Percentiles rank a stretch among this genome's conserved stretches.
phyloP scores from a whole-genome alignment of 2,797 vertebrate species.

The Tiaroga cobitis region DNA sequence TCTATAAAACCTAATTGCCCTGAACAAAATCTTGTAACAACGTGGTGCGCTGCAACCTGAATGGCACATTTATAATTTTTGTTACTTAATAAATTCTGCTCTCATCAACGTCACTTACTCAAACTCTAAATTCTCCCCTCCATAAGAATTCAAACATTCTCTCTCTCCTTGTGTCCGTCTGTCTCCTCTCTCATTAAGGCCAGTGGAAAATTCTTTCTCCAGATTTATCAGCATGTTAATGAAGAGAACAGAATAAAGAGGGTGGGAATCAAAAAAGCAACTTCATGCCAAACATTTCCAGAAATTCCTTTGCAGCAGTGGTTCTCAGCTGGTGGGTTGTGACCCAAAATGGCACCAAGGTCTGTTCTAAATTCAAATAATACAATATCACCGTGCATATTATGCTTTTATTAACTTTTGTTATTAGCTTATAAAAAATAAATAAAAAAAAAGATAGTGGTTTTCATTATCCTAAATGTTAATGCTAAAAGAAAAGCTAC shows the following conservation, averaged over 20 bases:
- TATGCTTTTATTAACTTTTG: not conserved
- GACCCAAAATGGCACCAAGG: not conserved
- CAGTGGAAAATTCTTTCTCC: slow-evolving; percentile 68
- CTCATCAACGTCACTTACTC: slow-evolving; percentile 41
- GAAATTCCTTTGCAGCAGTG: slow-evolving; percentile 44
- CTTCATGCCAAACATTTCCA: slow-evolving; percentile 48
- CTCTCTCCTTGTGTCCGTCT: slow-evolving; percentile 3
- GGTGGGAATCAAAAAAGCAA: slow-evolving; percentile 51
- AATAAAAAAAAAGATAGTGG: not conserved
- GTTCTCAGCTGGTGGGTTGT: slow-evolving; percentile 1
- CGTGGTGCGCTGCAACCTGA: slow-evolving; percentile 58
- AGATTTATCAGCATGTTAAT: slow-evolving; percentile 59
- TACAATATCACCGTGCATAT: not conserved
- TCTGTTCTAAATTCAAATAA: slow-evolving; percentile 8
- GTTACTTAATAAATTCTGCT: slow-evolving; percentile 57
- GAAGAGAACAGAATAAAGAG: slow-evolving; percentile 54
- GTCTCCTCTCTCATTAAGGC: slow-evolving; percentile 60
- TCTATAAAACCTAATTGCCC: slow-evolving; percentile 74
- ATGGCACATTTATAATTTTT: slow-evolving; percentile 55
- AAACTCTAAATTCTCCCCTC: slow-evolving; percentile 32
- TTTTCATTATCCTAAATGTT: not conserved
- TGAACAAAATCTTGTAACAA: slow-evolving; percentile 69
- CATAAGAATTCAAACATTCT: slow-evolving; percentile 14
- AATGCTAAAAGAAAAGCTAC: too few species aligned
- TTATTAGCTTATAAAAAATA: too few species aligned